Percentiles rank a stretch among this genome's conserved stretches.
These are phyloP conservation scores for Rana temporaria DNA, from an alignment of 2,113 vertebrate genomes.

Conservation along the genomic window DNA sequence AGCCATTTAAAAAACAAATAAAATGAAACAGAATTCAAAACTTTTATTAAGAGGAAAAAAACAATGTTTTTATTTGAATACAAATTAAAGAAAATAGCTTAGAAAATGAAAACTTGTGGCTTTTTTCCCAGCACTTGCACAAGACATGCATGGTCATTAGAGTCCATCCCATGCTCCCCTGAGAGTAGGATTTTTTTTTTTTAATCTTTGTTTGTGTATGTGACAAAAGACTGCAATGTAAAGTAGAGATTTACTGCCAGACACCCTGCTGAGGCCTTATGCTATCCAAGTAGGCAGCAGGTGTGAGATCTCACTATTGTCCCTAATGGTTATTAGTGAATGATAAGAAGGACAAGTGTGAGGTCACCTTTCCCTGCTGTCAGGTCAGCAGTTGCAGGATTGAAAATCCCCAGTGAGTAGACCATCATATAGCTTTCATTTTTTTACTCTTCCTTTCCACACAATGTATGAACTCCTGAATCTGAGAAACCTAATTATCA, in stretches of 20 bases:
- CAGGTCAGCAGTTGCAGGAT: conserved; percentile 82
- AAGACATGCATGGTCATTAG: not conserved
- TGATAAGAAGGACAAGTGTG: conserved; percentile 82
- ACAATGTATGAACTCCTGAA: conserved; percentile 63
- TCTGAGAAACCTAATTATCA: conserved; percentile 64
- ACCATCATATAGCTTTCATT: conserved; percentile 70
- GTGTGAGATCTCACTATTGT: conserved; percentile 78
- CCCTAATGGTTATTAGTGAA: conserved; percentile 85
- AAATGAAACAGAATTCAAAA: too few species aligned
- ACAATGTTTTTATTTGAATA: not conserved
- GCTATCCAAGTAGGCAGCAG: conserved; percentile 81
- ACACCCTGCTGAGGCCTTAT: conserved; percentile 69
- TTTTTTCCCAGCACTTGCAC: not conserved
- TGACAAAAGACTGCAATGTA: conserved; percentile 63
- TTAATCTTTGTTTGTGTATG: conserved; percentile 57
- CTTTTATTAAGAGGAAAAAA: not conserved
- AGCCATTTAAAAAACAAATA: too few species aligned
- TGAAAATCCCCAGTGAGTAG: conserved; percentile 76
- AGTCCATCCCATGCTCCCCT: conserved; percentile 52
- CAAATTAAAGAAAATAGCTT: not conserved
- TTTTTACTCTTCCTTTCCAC: conserved; percentile 52
- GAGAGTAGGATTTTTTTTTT: conserved; percentile 22
- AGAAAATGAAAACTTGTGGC: not conserved
- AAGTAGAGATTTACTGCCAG: conserved; percentile 66
- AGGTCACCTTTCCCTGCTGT: conserved; percentile 78